Percentiles rank a stretch among this genome's conserved stretches.
Conservation (phyloP, 1,140 invertebrate genomes). For the Bombus affinis region DNA sequence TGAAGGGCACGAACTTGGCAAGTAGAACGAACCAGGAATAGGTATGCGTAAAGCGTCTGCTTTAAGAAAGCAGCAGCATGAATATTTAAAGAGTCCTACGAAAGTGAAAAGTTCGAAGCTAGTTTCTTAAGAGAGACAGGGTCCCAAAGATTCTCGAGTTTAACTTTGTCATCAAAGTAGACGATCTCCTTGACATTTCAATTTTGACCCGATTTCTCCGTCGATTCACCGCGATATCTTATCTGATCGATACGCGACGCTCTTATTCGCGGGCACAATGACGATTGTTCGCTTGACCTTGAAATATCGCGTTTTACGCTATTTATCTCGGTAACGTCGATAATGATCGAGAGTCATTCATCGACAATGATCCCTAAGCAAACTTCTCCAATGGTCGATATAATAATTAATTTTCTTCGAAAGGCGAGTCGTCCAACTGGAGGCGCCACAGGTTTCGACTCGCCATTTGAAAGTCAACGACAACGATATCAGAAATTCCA, state of each 20-base stretch:
- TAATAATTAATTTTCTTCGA: not conserved
- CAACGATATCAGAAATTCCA: not conserved
- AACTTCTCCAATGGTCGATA: not conserved
- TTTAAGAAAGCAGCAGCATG: not conserved
- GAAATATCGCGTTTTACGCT: not conserved
- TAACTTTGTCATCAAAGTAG: not conserved
- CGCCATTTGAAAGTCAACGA: not conserved
- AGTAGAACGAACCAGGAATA: no score
- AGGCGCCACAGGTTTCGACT: not conserved
- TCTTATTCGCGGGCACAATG: not conserved
- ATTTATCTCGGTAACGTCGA: not conserved
- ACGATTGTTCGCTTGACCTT: not conserved
- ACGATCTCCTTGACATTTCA: not conserved
- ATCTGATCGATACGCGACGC: constrained; percentile 5
- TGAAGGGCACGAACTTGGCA: not conserved
- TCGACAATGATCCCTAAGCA: not conserved
- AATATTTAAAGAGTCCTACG: constrained; percentile 9
- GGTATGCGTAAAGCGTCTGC: not conserved
- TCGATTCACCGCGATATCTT: not conserved
- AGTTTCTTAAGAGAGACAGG: not conserved
- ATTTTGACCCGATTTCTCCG: constrained; percentile 32
- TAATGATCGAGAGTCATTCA: not conserved
- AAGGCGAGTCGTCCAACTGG: no score
- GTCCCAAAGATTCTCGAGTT: not conserved
- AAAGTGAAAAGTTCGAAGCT: not conserved